Conservation (phyloP, 2,797 vertebrate species). For the Crax fasciolata region DNA sequence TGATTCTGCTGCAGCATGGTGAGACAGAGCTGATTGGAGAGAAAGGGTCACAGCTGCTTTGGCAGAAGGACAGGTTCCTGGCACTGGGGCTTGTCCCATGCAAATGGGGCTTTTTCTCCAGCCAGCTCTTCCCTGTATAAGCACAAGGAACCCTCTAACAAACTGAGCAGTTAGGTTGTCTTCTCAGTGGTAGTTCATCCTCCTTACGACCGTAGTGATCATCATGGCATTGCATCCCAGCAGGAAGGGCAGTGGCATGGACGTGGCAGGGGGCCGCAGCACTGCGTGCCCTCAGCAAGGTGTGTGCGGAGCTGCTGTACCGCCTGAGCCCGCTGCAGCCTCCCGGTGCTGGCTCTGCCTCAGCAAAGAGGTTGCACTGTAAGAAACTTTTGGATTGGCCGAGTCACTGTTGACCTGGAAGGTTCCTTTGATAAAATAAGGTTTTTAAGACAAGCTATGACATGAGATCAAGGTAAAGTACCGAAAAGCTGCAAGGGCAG, state of each 20-base stretch:
- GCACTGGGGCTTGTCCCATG: neutral
- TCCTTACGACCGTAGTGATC: neutral
- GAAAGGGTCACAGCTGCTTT: rapidly evolving
- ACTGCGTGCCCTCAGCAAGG: neutral
- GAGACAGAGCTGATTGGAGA: neutral
- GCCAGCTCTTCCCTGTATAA: neutral
- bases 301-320: neutral
- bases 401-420: conserved; percentile 27
- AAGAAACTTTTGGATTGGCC: neutral
- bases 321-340: neutral
- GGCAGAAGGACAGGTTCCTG: neutral
- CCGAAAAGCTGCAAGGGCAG: neutral
- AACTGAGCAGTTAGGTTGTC: neutral
- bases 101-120: neutral
- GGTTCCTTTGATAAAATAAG: conserved; percentile 31
- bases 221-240: neutral
- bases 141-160: rapidly evolving
- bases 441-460: neutral
- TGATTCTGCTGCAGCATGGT: neutral
- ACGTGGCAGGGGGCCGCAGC: neutral
- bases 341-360: neutral
- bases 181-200: neutral
- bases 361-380: neutral
- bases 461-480: conserved; percentile 46
- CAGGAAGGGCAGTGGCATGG: neutral